Base-by-base conservation (phyloP, 2,797 vertebrate genomes). In the Yasuhikotakia modesta region DNA sequence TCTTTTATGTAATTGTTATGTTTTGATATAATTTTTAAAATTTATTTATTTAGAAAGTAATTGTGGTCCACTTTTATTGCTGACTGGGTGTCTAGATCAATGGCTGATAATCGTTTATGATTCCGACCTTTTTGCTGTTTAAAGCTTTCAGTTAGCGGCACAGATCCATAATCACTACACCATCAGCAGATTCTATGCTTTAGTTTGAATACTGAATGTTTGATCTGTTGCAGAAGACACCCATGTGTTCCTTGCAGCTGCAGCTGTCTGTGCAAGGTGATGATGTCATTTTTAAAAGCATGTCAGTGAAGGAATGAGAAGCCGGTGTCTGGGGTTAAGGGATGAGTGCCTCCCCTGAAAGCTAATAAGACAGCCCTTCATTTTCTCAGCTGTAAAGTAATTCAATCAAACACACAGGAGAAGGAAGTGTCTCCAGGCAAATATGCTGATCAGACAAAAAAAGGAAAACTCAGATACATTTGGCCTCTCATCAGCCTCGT, bases 371-470 rank as follows among this genome's bases (percentile, higher is more conserved):
- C 87, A 79, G 73, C 57, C 75, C 88, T 82, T 85, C 83, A 87
- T 87, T 82, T 88, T 88, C 84, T 88, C 78, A 2, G 17, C 82
- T 86, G 76, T 85, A 88, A 89, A 88, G 87, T 86, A 86, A 88
- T 90, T 91, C 88, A 89, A 89, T 91, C 86, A 91, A 93, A 92
- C 89, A 87, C 85, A 87, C 87, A 87, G 52, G 78, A 61, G 53
- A 27, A 70, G 53, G 67, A 79, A 53, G 53, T 65, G 69, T 73
- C 35, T 69, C 67, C 73, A 78, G 83, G 86, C 79, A 74, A 88
- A 92, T 82, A 89, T 90, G 91, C 91, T 92, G 92, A 92, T 86
- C 79, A 81, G 87, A 90, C 87, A 86, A 88, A 92, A 91, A 89
- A 92, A 91, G 87, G 4, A 39, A 39, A 84, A 85, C 89, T 92